These are phyloP conservation scores for Channallabes apus DNA, from an alignment of 2,797 vertebrate species.

Conservation along the genomic window DNA sequence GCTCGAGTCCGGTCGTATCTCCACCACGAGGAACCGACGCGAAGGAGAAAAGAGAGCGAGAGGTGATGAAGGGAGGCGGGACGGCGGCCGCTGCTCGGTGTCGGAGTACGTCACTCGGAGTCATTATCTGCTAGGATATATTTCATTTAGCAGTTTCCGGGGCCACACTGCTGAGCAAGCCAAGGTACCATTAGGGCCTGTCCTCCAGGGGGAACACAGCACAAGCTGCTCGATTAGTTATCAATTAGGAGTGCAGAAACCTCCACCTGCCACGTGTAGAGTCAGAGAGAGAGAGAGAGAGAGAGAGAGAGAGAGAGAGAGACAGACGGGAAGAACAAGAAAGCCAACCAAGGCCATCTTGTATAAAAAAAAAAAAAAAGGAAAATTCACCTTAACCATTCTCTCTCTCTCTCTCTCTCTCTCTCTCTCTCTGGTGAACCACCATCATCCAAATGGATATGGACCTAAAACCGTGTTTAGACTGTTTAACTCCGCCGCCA, in stretches of 20 bases:
- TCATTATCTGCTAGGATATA: constrained; percentile 70
- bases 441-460: constrained; percentile 77
- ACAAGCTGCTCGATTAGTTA: constrained; percentile 81
- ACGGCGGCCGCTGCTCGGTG: constrained; percentile 56
- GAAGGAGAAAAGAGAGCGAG: neutral
- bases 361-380: neutral
- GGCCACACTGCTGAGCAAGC: constrained; percentile 69
- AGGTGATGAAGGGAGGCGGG: constrained; percentile 45
- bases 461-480: constrained; percentile 80
- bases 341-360: neutral
- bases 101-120: constrained; percentile 62
- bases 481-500: constrained; percentile 74
- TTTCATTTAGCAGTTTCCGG: constrained; percentile 71
- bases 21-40: constrained; percentile 39
- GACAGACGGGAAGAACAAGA: neutral
- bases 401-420: too few species aligned
- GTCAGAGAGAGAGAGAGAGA: constrained; percentile 27
- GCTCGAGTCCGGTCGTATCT: constrained; percentile 64
- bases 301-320: constrained; percentile 19
- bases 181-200: constrained; percentile 62
- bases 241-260: constrained; percentile 80
- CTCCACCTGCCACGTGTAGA: constrained; percentile 68
- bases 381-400: neutral
- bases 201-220: constrained; percentile 74
- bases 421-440: constrained; percentile 59